Evolutionary conservation across 2,888 invertebrate species (phyloP).

Genomic region (Lathronympha strigana): DNA sequence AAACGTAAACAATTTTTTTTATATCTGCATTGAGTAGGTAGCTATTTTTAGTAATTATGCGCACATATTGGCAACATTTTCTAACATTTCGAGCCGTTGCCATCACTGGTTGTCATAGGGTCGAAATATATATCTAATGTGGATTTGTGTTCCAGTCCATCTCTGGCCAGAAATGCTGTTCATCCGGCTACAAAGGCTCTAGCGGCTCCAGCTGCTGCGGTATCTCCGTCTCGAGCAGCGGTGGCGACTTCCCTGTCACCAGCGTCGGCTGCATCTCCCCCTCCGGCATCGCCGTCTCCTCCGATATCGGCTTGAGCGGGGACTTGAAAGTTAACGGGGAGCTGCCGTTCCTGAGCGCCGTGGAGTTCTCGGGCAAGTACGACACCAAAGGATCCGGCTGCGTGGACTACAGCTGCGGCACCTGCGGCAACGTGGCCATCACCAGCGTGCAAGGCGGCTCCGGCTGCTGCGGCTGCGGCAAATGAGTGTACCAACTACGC

Average conservation of each 20-base stretch:
- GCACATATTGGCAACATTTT: no score
- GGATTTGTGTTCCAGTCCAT: slow-evolving; percentile 49
- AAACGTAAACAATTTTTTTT: no score
- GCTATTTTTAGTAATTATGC: no score
- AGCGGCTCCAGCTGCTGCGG: not conserved
- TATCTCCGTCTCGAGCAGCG: slow-evolving; percentile 42
- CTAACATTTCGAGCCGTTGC: no score
- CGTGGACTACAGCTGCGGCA: slow-evolving; percentile 59
- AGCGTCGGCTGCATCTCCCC: slow-evolving; percentile 56
- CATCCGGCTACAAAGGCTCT: no score
- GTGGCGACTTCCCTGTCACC: slow-evolving; percentile 50
- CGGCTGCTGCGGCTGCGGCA: not conserved
- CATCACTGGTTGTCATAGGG: no score
- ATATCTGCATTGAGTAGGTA: no score
- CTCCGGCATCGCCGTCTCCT: slow-evolving; percentile 52
- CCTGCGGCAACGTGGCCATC: slow-evolving; percentile 55
- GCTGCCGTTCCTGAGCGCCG: slow-evolving; percentile 52
- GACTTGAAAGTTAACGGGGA: slow-evolving; percentile 48
- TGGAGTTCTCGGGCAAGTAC: slow-evolving; percentile 50
- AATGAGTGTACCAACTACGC: not conserved
- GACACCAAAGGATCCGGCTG: slow-evolving; percentile 55
- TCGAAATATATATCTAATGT: not conserved
- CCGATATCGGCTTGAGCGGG: slow-evolving; percentile 53
- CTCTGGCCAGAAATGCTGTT: slow-evolving; percentile 25
- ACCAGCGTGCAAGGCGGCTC: slow-evolving; percentile 46